These are phyloP conservation scores for Vollenhovia emeryi DNA, from an alignment of 1,140 invertebrate species.

Conservation along the genomic window DNA sequence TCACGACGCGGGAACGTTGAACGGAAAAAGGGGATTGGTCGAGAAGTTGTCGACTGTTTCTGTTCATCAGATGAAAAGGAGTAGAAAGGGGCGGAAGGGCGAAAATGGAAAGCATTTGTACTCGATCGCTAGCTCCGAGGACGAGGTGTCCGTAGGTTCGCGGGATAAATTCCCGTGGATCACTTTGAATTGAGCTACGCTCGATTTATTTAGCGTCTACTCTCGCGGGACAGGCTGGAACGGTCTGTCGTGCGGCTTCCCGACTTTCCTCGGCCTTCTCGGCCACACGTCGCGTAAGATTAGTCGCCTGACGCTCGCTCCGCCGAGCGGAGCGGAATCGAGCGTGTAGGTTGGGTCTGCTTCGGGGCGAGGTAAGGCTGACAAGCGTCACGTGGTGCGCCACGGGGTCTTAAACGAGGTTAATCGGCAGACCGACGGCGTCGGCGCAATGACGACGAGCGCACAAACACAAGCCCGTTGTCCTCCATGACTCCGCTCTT, in stretches of 20 bases:
- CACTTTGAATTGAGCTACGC: slow-evolving; percentile 4
- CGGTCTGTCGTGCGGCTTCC: slow-evolving; percentile 48
- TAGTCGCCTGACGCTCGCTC: slow-evolving; percentile 47
- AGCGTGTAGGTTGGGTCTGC: slow-evolving; percentile 72
- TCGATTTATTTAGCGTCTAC: neutral
- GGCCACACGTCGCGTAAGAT: slow-evolving; percentile 53
- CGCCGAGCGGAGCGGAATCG: slow-evolving; percentile 54
- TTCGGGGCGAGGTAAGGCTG: slow-evolving; percentile 75
- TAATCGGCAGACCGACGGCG: slow-evolving; percentile 80
- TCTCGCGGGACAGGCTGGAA: neutral
- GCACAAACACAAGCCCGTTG: slow-evolving; percentile 63
- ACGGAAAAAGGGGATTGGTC: neutral
- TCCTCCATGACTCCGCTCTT: slow-evolving; percentile 27
- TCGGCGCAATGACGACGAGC: slow-evolving; percentile 77
- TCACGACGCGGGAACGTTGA: neutral
- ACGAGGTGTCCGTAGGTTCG: neutral
- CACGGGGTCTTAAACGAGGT: slow-evolving; percentile 83
- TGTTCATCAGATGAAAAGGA: neutral
- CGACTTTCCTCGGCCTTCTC: slow-evolving; percentile 16
- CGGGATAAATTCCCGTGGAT: neutral
- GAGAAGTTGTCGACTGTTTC: neutral
- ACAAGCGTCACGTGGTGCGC: slow-evolving; percentile 80
- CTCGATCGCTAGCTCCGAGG: neutral
- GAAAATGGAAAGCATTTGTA: neutral
- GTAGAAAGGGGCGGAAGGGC: neutral